phyloP scores from a whole-genome alignment of 2,797 vertebrate genomes.

The Mallotus villosus region DNA sequence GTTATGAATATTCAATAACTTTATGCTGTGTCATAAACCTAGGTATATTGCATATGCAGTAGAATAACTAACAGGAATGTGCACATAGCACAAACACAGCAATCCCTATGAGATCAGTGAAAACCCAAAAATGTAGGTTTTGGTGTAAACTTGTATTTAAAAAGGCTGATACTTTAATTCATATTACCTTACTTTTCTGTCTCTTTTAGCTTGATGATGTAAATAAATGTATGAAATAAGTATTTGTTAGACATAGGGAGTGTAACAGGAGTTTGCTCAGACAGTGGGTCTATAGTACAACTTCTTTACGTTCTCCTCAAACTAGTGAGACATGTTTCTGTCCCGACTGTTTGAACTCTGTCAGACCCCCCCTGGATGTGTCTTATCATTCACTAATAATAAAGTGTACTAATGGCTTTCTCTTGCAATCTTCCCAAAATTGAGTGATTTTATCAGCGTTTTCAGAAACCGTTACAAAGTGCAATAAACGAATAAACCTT shows the following conservation, averaged over 20 bases:
- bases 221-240: constrained; percentile 60
- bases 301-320: constrained; percentile 18
- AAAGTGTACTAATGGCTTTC: constrained; percentile 32
- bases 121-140: neutral
- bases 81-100: neutral
- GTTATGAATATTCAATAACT: neutral
- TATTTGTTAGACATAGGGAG: constrained; percentile 15
- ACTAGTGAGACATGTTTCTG: constrained; percentile 22
- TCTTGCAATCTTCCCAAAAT: constrained; percentile 33
- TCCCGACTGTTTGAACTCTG: constrained; percentile 22
- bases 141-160: constrained; percentile 48
- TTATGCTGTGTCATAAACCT: neutral
- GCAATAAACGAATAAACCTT: constrained; percentile 70
- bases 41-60: neutral
- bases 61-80: neutral
- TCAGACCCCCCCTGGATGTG: neutral
- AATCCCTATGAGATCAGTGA: neutral
- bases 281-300: constrained; percentile 11
- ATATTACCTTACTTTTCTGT: constrained; percentile 17
- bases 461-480: constrained; percentile 52
- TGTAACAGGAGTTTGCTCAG: constrained; percentile 13
- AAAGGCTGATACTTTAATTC: constrained; percentile 33
- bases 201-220: constrained; percentile 52
- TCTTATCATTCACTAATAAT: constrained; percentile 15
- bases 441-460: constrained; percentile 32